These are phyloP conservation scores for Catajapyx aquilonaris DNA, from an alignment of 1,140 invertebrate genomes.

Conservation along the genomic window DNA sequence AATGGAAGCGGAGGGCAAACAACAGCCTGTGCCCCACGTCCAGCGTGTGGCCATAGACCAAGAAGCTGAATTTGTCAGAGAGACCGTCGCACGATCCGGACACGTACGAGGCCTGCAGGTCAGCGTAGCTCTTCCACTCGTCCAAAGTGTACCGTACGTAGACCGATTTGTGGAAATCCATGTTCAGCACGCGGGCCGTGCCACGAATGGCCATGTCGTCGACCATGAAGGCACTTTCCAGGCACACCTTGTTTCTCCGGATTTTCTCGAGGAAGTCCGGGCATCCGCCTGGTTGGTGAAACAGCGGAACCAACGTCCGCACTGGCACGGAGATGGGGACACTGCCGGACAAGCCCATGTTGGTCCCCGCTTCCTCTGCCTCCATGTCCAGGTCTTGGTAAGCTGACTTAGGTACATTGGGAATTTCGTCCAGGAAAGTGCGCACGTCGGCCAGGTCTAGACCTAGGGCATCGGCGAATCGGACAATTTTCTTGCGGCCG, in stretches of 20 bases:
- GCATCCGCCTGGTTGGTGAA: slow-evolving; percentile 55
- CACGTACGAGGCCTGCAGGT: slow-evolving; percentile 63
- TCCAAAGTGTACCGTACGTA: slow-evolving; percentile 68
- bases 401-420: slow-evolving; percentile 65
- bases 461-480: slow-evolving; percentile 85
- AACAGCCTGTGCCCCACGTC: slow-evolving; percentile 49
- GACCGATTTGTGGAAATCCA: slow-evolving; percentile 80
- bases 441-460: slow-evolving; percentile 77
- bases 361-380: background rate
- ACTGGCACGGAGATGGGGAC: background rate
- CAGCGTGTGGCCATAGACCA: slow-evolving; percentile 41
- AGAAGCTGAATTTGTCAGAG: slow-evolving; percentile 70
- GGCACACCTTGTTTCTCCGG: slow-evolving; percentile 43
- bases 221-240: slow-evolving; percentile 62
- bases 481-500: slow-evolving; percentile 75
- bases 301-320: slow-evolving; percentile 39
- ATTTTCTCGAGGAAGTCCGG: slow-evolving; percentile 57
- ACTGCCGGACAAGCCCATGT: background rate
- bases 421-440: slow-evolving; percentile 73
- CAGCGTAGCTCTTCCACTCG: slow-evolving; percentile 61
- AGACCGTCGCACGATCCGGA: slow-evolving; percentile 77
- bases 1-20: slow-evolving; percentile 62
- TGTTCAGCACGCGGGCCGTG: slow-evolving; percentile 64
- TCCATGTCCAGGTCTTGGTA: slow-evolving; percentile 37
- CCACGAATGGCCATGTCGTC: slow-evolving; percentile 54